Evolutionary conservation across 2,888 invertebrate species (phyloP).

Genomic region (Drosophila borealis): DNA sequence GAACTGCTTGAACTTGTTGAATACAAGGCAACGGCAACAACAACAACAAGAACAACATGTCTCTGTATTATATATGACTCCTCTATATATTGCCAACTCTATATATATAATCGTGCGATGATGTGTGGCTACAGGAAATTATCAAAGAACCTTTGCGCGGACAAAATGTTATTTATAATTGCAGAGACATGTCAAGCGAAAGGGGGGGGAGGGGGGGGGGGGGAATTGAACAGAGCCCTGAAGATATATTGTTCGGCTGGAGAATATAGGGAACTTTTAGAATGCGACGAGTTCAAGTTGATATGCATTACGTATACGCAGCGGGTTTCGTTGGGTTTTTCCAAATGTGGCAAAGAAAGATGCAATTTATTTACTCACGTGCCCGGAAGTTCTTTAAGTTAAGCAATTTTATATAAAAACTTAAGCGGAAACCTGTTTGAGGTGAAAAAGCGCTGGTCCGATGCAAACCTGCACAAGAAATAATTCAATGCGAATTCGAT

Average conservation of each 20-base stretch:
- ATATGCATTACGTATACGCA: constrained; percentile 8
- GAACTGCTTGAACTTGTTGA: constrained; percentile 76
- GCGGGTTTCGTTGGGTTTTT: neutral
- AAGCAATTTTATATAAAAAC: too few relatives aligned
- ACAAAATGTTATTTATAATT: constrained; percentile 18
- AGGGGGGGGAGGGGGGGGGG: too few relatives aligned
- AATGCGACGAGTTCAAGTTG: neutral
- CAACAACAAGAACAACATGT: constrained; percentile 10
- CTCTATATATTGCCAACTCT: constrained; percentile 21
- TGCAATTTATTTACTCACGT: too few relatives aligned
- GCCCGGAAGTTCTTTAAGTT: too few relatives aligned
- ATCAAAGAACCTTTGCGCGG: constrained; percentile 38
- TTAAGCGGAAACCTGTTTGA: too few relatives aligned
- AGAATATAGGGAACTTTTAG: neutral
- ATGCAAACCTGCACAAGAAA: too few relatives aligned
- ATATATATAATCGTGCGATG: constrained; percentile 13
- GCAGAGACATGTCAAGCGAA: neutral
- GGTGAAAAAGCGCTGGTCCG: too few relatives aligned
- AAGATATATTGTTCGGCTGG: neutral
- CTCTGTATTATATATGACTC: constrained; percentile 38
- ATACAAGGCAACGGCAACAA: constrained; percentile 38
- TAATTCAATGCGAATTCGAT: too few relatives aligned
- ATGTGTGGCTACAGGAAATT: constrained; percentile 46
- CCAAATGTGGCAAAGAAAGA: too few relatives aligned
- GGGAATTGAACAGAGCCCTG: neutral